A percentile compares a stretch with the other conserved stretches of the same genome.
Evolutionary conservation across 2,113 vertebrate species (phyloP).

Genomic region (Piliocolobus tephrosceles): DNA sequence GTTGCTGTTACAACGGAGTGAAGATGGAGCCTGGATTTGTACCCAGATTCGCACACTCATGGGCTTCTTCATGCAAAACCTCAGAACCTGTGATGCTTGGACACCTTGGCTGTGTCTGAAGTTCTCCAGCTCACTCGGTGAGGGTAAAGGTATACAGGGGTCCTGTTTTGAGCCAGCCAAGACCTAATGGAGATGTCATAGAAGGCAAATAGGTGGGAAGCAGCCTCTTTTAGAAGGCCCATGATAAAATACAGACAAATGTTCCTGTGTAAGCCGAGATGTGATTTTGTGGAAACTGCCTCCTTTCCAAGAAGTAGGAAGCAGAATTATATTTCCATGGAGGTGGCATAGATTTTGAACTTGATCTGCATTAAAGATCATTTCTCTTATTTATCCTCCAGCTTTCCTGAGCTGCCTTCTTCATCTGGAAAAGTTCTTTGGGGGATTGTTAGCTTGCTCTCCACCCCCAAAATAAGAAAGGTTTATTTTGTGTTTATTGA

Average conservation of each 20-base stretch:
- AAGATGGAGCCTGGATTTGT: accelerated
- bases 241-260: background rate
- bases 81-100: background rate
- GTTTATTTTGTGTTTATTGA: background rate
- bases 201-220: background rate
- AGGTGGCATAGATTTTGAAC: background rate
- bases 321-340: background rate
- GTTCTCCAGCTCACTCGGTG: background rate
- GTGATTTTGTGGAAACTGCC: background rate
- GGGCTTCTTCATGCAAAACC: background rate
- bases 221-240: background rate
- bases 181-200: background rate
- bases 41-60: background rate
- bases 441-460: background rate
- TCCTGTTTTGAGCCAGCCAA: background rate
- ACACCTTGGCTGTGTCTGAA: background rate
- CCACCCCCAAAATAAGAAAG: background rate
- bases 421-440: background rate
- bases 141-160: background rate
- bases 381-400: background rate
- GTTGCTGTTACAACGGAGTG: background rate
- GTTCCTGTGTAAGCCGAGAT: background rate
- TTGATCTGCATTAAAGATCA: background rate
- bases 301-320: background rate
- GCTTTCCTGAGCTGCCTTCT: background rate